Conservation (phyloP, 2,113 vertebrate species). For the Antechinus flavipes region DNA sequence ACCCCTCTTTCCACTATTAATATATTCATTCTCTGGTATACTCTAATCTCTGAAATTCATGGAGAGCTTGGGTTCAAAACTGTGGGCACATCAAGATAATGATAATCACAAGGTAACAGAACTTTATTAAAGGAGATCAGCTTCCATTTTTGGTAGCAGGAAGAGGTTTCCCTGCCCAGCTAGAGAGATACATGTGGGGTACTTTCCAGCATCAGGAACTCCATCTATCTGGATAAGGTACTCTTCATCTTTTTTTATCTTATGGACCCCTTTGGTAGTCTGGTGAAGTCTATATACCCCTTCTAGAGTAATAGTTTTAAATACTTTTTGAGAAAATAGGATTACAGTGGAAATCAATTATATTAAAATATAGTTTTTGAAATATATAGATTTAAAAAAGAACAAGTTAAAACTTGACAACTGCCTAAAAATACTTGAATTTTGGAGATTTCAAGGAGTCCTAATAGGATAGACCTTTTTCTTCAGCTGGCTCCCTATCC, state of each 20-base stretch:
- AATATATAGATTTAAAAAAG: neutral
- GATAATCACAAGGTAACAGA: neutral
- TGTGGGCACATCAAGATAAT: neutral
- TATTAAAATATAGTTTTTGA: neutral
- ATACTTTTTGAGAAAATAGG: neutral
- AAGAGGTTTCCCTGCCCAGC: neutral
- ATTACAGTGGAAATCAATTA: neutral
- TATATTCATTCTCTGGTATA: neutral
- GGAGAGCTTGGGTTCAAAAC: neutral
- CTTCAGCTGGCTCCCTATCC: neutral
- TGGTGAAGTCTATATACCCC: neutral
- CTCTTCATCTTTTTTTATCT: neutral
- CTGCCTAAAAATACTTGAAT: neutral
- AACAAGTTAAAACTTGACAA: neutral
- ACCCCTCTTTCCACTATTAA: neutral
- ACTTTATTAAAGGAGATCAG: neutral
- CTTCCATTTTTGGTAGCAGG: neutral
- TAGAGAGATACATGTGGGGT: neutral
- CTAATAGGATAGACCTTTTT: neutral
- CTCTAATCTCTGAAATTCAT: neutral
- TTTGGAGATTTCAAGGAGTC: neutral
- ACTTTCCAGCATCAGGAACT: neutral
- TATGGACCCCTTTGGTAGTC: neutral
- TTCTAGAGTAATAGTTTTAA: neutral
- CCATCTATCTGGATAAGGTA: neutral